Base-by-base conservation (phyloP, 2,113 vertebrate genomes). In the Erythrolamprus reginae region DNA sequence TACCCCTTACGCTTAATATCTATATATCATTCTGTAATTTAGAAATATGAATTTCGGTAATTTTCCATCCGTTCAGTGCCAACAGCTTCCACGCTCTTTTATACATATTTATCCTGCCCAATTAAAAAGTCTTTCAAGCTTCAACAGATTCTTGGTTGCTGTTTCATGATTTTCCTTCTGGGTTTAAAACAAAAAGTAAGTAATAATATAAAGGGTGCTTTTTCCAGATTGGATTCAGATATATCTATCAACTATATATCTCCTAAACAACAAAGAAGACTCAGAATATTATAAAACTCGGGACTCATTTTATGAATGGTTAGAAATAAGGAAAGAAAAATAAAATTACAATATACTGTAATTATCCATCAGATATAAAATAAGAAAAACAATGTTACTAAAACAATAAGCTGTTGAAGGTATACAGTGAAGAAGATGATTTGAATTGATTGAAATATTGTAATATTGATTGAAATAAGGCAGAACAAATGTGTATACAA, bases 21-120 rank as follows among this genome's bases (percentile, higher is more conserved):
- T 94, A 93, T 94, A 95, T 65, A 96, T 96, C 93, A 93, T 94
- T 93, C 90, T 93, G 94, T 96, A 96, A 96, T 96, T 96, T 96
- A 96, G 89, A 94, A 90, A 91, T 94, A 94, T 95, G 93, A 95
- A 96, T 95, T 86, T 94, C 89, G 89, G 90, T 90, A 92, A 94
- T 95, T 96, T 97, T 95, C 95, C 84, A 93, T 91, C 92, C 90
- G 94, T 94, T 96, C 87, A 94, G 94, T 95, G 83, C 55, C 55
- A 96, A 92, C 84, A 38, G 3, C 91, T 84, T 61, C 86, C 48
- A 94, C 92, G 2, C 52, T 94, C 77, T 82, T 95, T 94, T 94
- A 90, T 95, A 77, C 7, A 21, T 21, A 91, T 96, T 95, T 95
- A 94, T 93, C 88, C 12, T 12, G 3, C 92, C 86, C 93, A 89